Evolutionary conservation across 2,888 invertebrate genomes (phyloP).

Genomic region (Nebria salina): DNA sequence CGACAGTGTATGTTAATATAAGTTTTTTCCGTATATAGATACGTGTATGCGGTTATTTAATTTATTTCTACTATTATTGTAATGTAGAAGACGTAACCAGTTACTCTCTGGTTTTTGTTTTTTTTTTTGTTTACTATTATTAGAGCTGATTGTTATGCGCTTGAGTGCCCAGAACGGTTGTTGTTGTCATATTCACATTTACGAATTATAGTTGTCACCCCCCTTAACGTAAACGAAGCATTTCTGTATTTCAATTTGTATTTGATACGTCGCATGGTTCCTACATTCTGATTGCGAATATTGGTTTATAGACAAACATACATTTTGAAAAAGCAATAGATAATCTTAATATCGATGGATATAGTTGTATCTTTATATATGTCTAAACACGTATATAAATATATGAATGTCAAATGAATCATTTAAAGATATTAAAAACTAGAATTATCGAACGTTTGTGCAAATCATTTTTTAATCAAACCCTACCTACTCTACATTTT

Average conservation of each 20-base stretch:
- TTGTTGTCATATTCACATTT: neutral
- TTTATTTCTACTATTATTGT: neutral
- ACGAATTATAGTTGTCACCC: neutral
- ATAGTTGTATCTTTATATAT: neutral
- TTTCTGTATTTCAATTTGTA: neutral
- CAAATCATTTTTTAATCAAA: neutral
- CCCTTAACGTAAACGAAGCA: neutral
- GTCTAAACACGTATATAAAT: neutral
- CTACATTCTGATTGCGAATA: constrained; percentile 31
- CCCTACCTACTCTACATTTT: neutral
- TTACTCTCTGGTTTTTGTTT: neutral
- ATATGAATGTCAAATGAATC: neutral
- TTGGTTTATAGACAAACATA: constrained; percentile 18
- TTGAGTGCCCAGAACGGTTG: neutral
- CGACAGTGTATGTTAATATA: neutral
- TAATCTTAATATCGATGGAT: constrained; percentile 37
- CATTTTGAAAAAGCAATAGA: constrained; percentile 38
- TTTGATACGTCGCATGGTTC: constrained; percentile 27
- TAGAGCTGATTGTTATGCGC: neutral
- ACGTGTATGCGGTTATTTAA: neutral
- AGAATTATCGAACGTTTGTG: neutral
- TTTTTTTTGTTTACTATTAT: neutral
- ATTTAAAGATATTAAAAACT: neutral
- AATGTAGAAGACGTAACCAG: neutral
- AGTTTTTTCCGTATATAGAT: neutral